Evolutionary conservation across 1,140 invertebrate species (phyloP).

Genomic region (Papilio dardanus): DNA sequence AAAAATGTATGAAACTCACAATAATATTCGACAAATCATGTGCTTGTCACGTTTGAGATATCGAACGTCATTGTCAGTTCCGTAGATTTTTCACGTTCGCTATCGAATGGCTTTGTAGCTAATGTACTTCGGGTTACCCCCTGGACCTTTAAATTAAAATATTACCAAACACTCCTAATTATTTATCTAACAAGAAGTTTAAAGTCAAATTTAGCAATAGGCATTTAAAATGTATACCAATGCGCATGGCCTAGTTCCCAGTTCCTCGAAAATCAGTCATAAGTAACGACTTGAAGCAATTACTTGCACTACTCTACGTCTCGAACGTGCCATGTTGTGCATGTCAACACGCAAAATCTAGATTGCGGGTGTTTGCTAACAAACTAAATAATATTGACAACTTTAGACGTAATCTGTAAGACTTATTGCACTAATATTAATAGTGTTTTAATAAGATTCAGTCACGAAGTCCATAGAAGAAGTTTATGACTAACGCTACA

Average conservation of each 20-base stretch:
- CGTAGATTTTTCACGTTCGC: no score
- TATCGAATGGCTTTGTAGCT: no score
- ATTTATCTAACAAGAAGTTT: background rate
- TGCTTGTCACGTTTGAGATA: no score
- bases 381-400: slow-evolving; percentile 30
- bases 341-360: slow-evolving; percentile 37
- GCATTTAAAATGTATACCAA: slow-evolving; percentile 22
- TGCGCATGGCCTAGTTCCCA: slow-evolving; percentile 28
- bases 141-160: background rate
- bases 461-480: background rate
- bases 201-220: slow-evolving; percentile 27
- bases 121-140: no score
- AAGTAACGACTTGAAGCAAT: slow-evolving; percentile 33
- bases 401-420: slow-evolving; percentile 15
- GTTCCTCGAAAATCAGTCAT: slow-evolving; percentile 33
- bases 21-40: no score
- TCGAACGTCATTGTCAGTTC: no score
- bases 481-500: background rate
- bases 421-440: slow-evolving; percentile 5
- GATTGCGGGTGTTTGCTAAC: slow-evolving; percentile 28
- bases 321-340: slow-evolving; percentile 34
- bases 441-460: background rate
- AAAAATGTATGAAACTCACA: no score
- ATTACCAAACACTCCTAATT: background rate
- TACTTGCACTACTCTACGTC: slow-evolving; percentile 26